Conservation (phyloP, 1,140 invertebrate species). For the Hermetia illucens region DNA sequence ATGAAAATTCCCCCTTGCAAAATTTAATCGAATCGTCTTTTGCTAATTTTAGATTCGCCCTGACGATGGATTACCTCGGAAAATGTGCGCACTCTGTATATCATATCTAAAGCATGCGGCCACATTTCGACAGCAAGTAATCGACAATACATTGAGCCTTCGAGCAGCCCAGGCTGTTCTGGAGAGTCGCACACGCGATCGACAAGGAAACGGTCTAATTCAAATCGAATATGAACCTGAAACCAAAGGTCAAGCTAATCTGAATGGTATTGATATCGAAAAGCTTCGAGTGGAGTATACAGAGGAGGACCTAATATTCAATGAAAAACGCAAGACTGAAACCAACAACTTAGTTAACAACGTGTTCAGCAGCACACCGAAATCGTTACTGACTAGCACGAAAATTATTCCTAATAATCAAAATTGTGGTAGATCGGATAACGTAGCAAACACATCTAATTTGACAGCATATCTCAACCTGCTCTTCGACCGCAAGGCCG, state of each 20-base stretch:
- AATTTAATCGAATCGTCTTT: background rate
- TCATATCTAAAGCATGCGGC: conserved; percentile 27
- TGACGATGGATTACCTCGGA: conserved; percentile 18
- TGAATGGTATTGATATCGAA: no score
- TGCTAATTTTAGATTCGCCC: conserved; percentile 13
- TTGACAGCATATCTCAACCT: conserved; percentile 16
- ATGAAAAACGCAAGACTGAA: conserved; percentile 12
- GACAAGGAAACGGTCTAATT: no score
- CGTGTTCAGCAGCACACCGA: background rate
- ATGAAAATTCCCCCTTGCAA: no score
- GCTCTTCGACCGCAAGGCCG: conserved; percentile 10
- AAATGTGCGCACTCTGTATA: conserved; percentile 25
- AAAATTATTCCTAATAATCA: background rate
- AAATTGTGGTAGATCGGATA: background rate
- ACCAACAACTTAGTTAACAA: conserved; percentile 11
- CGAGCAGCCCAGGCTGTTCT: conserved; percentile 14
- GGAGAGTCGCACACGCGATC: no score
- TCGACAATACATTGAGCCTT: conserved; percentile 20
- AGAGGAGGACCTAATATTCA: conserved; percentile 13
- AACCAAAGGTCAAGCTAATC: no score
- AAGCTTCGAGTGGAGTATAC: no score
- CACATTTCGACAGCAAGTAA: conserved; percentile 25
- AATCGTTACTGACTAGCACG: background rate
- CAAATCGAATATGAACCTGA: no score
- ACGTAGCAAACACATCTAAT: background rate